Base-by-base conservation (phyloP, 2,113 vertebrate genomes). In the Bolborhynchus lineola region DNA sequence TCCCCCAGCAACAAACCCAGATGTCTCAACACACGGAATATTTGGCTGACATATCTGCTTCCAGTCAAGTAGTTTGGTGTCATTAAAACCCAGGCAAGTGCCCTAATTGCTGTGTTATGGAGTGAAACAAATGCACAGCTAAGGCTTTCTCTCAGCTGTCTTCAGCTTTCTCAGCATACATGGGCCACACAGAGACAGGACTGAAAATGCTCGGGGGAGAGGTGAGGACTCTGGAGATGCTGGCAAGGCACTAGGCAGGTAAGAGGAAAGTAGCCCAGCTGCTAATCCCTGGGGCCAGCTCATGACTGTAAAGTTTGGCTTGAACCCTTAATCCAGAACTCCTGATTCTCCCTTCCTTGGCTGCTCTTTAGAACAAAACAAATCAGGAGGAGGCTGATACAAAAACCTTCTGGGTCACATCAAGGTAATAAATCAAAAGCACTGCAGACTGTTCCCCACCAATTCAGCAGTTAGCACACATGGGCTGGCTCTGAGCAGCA, bases 361-460 rank as follows among this genome's bases (percentile, higher is more conserved):
- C 65, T 0, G 8, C 39, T 72, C 84, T 96, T 89, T 89, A 62
- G 95, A 97, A 76, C 69, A 91, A 92, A 93, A 53, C 64, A 85
- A 92, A 82, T 92, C 93, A 95, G 95, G 70, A 92, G 81, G 64
- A 94, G 92, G 95, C 96, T 88, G 89, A 97, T 95, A 96, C 81
- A 91, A 96, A 97, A 97, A 88, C 97, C 97, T 98, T 97, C 96
- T 97, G 95, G 94, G 96, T 97, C 59, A 2, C 92, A 95, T 97
- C 29, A 64, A 88, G 96, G 92, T 94, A 96, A 98, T 98, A 97
- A 98, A 98, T 98, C 97, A 98, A 97, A 93, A 96, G 75, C 71
- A 19, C 69, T 82, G 92, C 88, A 94, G 96, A 94, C 90, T 12
- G 55, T 87, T 97, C 95, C 94, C 90, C 82, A 93, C 94, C 92